These are phyloP conservation scores for Hirtodrosophila duncani DNA, from an alignment of 2,888 invertebrate genomes.

Conservation along the genomic window DNA sequence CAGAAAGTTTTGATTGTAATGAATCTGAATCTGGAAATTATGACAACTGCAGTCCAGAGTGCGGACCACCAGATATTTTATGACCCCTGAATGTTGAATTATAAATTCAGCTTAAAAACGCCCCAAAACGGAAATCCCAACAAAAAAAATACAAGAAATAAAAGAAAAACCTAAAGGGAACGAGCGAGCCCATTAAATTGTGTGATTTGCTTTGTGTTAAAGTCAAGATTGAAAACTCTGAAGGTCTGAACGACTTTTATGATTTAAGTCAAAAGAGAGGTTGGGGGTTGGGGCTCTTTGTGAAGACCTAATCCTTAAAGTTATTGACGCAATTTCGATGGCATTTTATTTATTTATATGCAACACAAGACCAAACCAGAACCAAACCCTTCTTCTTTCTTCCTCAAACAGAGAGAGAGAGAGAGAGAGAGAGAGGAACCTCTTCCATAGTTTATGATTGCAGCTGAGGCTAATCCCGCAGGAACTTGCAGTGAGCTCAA, in stretches of 20 bases:
- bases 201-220: conserved; percentile 67
- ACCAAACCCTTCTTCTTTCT: conserved; percentile 53
- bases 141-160: conserved; percentile 13
- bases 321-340: conserved; percentile 68
- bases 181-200: conserved; percentile 55
- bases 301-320: conserved; percentile 67
- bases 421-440: not conserved
- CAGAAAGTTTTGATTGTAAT: conserved; percentile 42
- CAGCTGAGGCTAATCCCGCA: conserved; percentile 58
- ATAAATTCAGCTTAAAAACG: conserved; percentile 62
- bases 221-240: conserved; percentile 47
- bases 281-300: conserved; percentile 14
- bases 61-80: conserved; percentile 53
- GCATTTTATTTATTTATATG: conserved; percentile 69
- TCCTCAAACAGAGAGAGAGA: conserved; percentile 2
- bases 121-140: conserved; percentile 62
- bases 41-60: conserved; percentile 51
- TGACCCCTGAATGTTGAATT: conserved; percentile 56
- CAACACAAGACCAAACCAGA: too few relatives aligned
- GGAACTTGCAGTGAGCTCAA: conserved; percentile 32
- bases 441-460: conserved; percentile 47
- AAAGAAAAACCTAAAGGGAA: conserved; percentile 7
- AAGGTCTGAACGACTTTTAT: conserved; percentile 44
- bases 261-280: conserved; percentile 55
- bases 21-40: conserved; percentile 70